Evolutionary conservation across 2,797 vertebrate genomes (phyloP).

Genomic region (Anguilla anguilla): DNA sequence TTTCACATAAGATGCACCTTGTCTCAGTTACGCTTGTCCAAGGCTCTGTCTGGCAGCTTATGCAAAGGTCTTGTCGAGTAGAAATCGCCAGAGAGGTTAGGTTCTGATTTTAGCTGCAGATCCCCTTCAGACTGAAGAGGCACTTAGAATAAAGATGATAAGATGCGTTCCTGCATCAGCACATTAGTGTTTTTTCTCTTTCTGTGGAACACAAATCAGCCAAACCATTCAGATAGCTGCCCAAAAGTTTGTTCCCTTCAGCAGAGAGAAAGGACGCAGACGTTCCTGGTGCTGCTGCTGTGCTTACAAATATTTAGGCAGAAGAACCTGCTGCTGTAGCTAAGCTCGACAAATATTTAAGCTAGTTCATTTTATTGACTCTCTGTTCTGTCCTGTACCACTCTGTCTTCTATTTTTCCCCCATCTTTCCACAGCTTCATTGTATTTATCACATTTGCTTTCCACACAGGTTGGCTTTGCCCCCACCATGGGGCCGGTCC

Average conservation of each 20-base stretch:
- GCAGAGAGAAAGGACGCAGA: not conserved
- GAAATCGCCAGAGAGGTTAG: not conserved
- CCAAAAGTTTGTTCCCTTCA: not conserved
- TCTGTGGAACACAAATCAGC: not conserved
- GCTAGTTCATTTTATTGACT: not conserved
- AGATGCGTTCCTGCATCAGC: not conserved
- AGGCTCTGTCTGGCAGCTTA: not conserved
- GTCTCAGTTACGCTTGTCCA: not conserved
- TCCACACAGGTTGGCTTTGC: slow-evolving; percentile 33
- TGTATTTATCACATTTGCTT: slow-evolving; percentile 42
- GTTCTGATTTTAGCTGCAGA: not conserved
- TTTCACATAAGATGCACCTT: not conserved
- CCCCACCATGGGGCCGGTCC: slow-evolving; percentile 18
- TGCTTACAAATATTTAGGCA: not conserved
- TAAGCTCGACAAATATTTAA: not conserved
- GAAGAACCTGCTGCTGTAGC: not conserved
- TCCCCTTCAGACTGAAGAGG: not conserved
- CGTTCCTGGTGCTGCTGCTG: not conserved
- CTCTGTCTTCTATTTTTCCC: slow-evolving; percentile 15
- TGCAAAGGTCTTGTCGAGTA: not conserved
- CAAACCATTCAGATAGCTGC: not conserved
- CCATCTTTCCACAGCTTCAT: slow-evolving; percentile 33
- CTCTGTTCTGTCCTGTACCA: not conserved
- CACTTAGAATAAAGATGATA: not conserved
- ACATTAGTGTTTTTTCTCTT: not conserved